Evolutionary conservation across 2,888 invertebrate genomes (phyloP).

Genomic region (Lithophane ornitopus): DNA sequence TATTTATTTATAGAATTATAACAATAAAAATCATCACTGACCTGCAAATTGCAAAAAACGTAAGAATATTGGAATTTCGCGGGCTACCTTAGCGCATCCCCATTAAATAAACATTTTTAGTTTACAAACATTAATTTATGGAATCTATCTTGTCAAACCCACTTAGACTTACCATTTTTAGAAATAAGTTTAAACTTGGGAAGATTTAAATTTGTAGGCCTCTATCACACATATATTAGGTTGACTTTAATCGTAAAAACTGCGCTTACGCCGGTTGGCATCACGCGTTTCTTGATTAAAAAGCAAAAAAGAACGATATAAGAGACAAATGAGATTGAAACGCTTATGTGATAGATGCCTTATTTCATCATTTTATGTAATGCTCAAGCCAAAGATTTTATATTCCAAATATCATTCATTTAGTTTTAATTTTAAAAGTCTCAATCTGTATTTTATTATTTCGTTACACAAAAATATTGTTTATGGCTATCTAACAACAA

Average conservation of each 20-base stretch:
- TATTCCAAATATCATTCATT: constrained; percentile 9
- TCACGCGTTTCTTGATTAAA: not conserved
- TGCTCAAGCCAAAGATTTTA: constrained; percentile 20
- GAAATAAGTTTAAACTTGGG: not conserved
- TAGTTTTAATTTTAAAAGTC: constrained; percentile 13
- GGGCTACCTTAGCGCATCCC: too few species aligned
- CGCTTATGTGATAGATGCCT: constrained; percentile 9
- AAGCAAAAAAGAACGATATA: not conserved
- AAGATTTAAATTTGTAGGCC: not conserved
- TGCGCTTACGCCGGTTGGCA: not conserved
- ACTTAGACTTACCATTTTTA: not conserved
- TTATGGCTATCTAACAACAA: constrained; percentile 80
- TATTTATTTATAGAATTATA: too few species aligned
- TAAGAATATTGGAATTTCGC: too few species aligned
- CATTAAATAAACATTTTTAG: constrained; percentile 7
- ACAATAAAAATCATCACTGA: too few species aligned
- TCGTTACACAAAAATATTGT: constrained; percentile 64
- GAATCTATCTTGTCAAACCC: not conserved
- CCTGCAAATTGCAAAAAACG: too few species aligned
- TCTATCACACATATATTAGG: constrained; percentile 22
- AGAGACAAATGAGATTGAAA: constrained; percentile 8
- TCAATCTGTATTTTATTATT: constrained; percentile 32
- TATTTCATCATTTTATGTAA: not conserved
- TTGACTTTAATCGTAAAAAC: not conserved
- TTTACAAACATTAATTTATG: constrained; percentile 16